Conservation (phyloP, 92 coral and sea anemone species). For the Palythoa caribaeorum region DNA sequence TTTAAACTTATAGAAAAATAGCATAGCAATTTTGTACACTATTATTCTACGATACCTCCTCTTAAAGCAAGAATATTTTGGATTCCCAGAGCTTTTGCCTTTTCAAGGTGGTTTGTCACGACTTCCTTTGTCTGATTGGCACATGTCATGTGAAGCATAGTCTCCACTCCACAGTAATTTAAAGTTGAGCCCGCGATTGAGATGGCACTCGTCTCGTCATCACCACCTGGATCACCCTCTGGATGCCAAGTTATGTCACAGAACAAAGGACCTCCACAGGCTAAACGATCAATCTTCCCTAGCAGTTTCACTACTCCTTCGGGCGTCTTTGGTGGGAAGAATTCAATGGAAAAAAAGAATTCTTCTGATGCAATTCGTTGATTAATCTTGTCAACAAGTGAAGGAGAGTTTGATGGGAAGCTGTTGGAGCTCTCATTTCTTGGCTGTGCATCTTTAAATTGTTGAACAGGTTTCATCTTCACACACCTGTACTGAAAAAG, state of each 20-base stretch:
- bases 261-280: slow-evolving; percentile 89
- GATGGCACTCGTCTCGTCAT: slow-evolving; percentile 95
- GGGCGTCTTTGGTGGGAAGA: slow-evolving; percentile 96
- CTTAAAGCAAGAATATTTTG: slow-evolving; percentile 92
- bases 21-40: no score
- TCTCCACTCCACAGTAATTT: slow-evolving; percentile 95
- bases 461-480: slow-evolving; percentile 37
- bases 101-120: slow-evolving; percentile 83
- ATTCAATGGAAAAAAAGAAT: slow-evolving; percentile 92
- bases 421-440: slow-evolving; percentile 71
- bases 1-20: no score
- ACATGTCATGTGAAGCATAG: slow-evolving; percentile 97
- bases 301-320: slow-evolving; percentile 95
- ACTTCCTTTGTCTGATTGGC: slow-evolving; percentile 87
- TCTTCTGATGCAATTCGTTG: slow-evolving; percentile 78
- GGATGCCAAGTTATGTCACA: slow-evolving; percentile 99
- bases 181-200: slow-evolving; percentile 93
- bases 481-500: not conserved
- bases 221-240: slow-evolving; percentile 97
- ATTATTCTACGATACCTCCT: slow-evolving; percentile 73
- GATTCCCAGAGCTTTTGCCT: slow-evolving; percentile 94
- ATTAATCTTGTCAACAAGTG: slow-evolving; percentile 90
- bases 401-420: slow-evolving; percentile 80
- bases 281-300: slow-evolving; percentile 89
- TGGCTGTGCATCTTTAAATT: slow-evolving; percentile 53